Evolutionary conservation across 2,888 invertebrate genomes (phyloP).

Genomic region (Acleris literana): DNA sequence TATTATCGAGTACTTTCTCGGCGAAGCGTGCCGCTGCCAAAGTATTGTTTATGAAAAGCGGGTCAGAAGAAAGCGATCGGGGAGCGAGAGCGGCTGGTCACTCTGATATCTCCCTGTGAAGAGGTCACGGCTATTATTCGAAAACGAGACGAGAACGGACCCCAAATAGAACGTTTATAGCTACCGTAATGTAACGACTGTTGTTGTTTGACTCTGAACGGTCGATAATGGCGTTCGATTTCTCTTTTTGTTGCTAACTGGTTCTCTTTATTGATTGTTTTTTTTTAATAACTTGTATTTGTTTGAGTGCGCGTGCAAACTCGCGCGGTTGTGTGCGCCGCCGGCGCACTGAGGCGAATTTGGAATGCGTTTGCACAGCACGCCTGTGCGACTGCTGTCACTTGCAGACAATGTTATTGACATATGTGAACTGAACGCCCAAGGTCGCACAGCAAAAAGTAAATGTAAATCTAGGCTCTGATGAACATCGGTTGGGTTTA

Average conservation of each 20-base stretch:
- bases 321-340: conserved; percentile 36
- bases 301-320: conserved; percentile 16
- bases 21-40: conserved; percentile 60
- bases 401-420: conserved; percentile 61
- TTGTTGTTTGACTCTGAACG: conserved; percentile 61
- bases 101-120: conserved; percentile 74
- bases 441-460: conserved; percentile 56
- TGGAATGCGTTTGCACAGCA: conserved; percentile 72
- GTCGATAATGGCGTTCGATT: conserved; percentile 64
- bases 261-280: conserved; percentile 51
- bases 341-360: conserved; percentile 63
- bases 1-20: conserved; percentile 79
- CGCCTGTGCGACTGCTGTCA: conserved; percentile 54
- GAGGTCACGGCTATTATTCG: conserved; percentile 77
- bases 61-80: conserved; percentile 81
- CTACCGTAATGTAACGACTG: conserved; percentile 55
- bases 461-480: neutral
- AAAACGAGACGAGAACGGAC: conserved; percentile 58
- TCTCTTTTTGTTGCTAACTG: conserved; percentile 71
- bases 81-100: conserved; percentile 67
- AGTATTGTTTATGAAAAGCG: conserved; percentile 83
- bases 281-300: conserved; percentile 48
- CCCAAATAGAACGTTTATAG: conserved; percentile 46
- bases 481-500: neutral
- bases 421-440: conserved; percentile 63